phyloP scores from a whole-genome alignment of 2,113 vertebrate species.

The Burhinus bistriatus region DNA sequence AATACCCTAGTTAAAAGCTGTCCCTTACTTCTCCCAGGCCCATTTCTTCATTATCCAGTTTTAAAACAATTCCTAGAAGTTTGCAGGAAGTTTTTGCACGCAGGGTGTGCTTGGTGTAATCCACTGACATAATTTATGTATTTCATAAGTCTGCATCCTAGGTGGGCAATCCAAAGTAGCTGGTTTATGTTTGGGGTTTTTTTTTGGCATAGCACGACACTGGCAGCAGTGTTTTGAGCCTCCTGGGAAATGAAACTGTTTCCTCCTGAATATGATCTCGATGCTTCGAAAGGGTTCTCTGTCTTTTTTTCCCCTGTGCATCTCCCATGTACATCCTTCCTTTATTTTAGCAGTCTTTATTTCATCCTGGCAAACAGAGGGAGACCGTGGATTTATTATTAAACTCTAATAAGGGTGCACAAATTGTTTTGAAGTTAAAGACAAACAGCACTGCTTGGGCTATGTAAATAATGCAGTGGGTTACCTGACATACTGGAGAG shows the following conservation, averaged over 20 bases:
- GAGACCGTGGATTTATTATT: neutral
- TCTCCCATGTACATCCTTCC: rapidly evolving
- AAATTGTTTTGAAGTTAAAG: neutral
- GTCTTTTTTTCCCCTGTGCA: neutral
- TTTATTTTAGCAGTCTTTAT: neutral
- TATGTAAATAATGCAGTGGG: constrained; percentile 14
- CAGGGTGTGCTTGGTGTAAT: neutral
- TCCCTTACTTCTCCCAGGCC: neutral
- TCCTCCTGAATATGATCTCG: neutral
- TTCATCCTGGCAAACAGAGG: neutral
- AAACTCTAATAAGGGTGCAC: neutral
- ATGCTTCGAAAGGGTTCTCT: neutral
- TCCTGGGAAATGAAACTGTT: neutral
- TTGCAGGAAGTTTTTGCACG: neutral
- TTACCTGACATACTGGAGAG: neutral
- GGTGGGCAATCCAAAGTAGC: neutral
- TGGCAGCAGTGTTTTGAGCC: neutral
- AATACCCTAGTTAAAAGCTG: neutral
- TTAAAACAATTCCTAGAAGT: neutral
- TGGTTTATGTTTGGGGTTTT: neutral
- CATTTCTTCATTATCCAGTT: neutral
- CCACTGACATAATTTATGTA: neutral
- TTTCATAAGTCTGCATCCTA: neutral
- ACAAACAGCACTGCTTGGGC: constrained; percentile 1
- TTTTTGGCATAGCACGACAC: neutral